phyloP scores from a whole-genome alignment of 2,797 vertebrate species.

The Cyprinella venusta region DNA sequence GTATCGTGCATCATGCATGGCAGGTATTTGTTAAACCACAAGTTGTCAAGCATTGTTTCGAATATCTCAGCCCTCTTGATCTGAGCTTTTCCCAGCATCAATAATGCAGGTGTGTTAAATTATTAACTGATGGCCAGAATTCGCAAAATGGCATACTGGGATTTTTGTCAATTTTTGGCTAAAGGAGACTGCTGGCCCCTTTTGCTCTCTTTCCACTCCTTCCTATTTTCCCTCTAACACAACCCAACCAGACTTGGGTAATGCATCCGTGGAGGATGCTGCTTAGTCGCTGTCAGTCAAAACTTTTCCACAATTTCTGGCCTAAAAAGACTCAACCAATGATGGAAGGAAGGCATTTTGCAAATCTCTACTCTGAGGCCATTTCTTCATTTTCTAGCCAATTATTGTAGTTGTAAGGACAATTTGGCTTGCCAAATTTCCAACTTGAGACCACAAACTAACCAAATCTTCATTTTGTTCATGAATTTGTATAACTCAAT shows the following conservation, averaged over 20 bases:
- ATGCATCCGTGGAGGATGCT: slow-evolving; percentile 19
- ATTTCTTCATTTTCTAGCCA: not conserved
- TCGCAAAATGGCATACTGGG: slow-evolving; percentile 36
- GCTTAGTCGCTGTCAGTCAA: slow-evolving; percentile 23
- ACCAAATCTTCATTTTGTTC: not conserved
- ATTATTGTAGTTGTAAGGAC: not conserved
- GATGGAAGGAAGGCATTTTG: not conserved
- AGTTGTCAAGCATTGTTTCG: slow-evolving; percentile 27
- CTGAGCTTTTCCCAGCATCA: slow-evolving; percentile 43
- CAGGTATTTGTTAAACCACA: slow-evolving; percentile 42
- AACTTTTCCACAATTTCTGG: not conserved
- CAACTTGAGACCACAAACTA: not conserved
- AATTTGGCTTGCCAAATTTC: not conserved
- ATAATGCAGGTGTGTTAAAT: slow-evolving; percentile 56
- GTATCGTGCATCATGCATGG: slow-evolving; percentile 2
- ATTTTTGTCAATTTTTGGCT: slow-evolving; percentile 39
- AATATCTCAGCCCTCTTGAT: slow-evolving; percentile 51
- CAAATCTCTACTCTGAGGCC: not conserved
- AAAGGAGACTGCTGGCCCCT: not conserved
- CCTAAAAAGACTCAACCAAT: not conserved
- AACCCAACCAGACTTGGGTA: slow-evolving; percentile 10
- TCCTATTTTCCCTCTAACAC: not conserved
- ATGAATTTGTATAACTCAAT: not conserved
- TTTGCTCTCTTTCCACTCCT: not conserved
- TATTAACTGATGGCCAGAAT: slow-evolving; percentile 52